Evolutionary conservation across 1,140 invertebrate genomes (phyloP).

Genomic region (Brachystomella parvula): DNA sequence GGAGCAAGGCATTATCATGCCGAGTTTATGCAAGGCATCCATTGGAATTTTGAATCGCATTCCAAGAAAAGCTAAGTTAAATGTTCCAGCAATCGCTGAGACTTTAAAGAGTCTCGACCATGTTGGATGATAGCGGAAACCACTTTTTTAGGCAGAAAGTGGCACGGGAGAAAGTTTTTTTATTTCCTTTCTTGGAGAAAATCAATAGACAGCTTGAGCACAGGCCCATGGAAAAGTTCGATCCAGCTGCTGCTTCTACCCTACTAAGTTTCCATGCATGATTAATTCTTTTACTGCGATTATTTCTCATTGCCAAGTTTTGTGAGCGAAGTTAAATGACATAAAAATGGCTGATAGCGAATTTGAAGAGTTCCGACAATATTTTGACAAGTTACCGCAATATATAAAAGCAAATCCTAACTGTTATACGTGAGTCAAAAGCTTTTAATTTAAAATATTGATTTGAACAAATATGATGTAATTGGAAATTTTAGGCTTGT

Average conservation of each 20-base stretch:
- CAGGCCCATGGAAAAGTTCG: neutral
- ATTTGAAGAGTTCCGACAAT: conserved; percentile 81
- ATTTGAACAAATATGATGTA: conserved; percentile 3
- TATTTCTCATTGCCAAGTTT: neutral
- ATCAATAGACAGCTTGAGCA: conserved; percentile 20
- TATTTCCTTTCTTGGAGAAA: too few relatives aligned
- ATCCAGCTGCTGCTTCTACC: neutral
- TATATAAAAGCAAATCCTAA: conserved; percentile 64
- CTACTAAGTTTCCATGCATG: neutral
- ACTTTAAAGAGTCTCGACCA: too few relatives aligned
- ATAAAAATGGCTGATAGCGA: conserved; percentile 76
- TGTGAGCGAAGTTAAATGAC: neutral
- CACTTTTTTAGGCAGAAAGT: too few relatives aligned
- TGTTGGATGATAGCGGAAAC: too few relatives aligned
- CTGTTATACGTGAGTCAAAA: conserved; percentile 54
- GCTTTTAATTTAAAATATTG: neutral
- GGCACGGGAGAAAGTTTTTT: too few relatives aligned
- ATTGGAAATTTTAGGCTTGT: neutral
- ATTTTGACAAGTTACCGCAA: conserved; percentile 70
- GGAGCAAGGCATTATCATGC: too few relatives aligned
- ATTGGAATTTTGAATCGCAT: too few relatives aligned
- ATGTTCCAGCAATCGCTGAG: too few relatives aligned
- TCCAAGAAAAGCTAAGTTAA: too few relatives aligned
- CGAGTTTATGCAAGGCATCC: too few relatives aligned
- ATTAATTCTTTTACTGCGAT: neutral